phyloP scores from a whole-genome alignment of 2,113 vertebrate genomes.

The Helogale parvula region DNA sequence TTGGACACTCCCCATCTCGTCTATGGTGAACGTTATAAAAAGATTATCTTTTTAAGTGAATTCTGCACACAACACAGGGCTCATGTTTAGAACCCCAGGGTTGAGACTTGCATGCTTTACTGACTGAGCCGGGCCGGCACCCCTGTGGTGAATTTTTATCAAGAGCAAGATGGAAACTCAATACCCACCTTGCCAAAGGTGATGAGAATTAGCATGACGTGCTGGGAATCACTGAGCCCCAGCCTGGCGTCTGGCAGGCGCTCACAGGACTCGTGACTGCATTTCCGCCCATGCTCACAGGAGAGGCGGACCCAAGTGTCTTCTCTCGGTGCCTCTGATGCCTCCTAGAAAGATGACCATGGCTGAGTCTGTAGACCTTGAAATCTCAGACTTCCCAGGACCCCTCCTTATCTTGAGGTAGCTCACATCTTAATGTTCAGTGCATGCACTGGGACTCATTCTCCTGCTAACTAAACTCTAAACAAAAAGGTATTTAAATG shows the following conservation, averaged over 20 bases:
- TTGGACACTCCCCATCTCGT: background rate
- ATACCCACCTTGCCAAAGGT: background rate
- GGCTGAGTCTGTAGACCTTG: background rate
- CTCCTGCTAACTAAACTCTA: background rate
- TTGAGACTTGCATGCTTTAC: background rate
- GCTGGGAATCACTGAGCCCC: background rate
- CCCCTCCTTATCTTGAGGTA: background rate
- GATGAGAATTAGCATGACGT: background rate
- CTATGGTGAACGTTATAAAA: background rate
- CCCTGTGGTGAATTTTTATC: background rate
- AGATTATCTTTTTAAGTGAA: background rate
- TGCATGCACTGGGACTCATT: background rate
- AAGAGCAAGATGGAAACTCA: fast-evolving
- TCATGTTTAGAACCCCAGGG: background rate
- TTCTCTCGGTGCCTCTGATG: background rate
- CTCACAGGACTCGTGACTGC: no score
- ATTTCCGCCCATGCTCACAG: background rate
- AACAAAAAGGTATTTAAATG: no score
- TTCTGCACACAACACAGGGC: background rate
- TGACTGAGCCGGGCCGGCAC: background rate
- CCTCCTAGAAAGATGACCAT: background rate
- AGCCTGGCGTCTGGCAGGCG: fast-evolving
- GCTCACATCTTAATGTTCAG: background rate
- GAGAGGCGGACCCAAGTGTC: background rate
- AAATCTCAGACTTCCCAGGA: background rate